Conservation (phyloP, 2,888 invertebrate genomes). For the Pristionchus fissidentatus region DNA sequence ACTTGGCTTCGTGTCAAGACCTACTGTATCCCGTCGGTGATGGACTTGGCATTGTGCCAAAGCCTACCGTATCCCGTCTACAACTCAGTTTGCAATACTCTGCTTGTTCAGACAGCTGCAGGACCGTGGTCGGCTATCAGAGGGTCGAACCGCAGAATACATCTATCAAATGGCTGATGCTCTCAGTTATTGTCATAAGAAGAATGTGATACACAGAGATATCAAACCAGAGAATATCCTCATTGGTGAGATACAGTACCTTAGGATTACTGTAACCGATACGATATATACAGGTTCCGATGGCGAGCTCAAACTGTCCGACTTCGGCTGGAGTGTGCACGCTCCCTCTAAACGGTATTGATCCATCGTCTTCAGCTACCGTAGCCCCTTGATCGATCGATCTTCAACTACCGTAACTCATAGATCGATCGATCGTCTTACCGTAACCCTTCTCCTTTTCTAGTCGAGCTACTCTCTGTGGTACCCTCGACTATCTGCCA, state of each 20-base stretch:
- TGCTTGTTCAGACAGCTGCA: no score
- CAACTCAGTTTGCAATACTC: no score
- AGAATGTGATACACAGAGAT: slow-evolving; percentile 73
- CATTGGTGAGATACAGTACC: slow-evolving; percentile 56
- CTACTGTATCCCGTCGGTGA: no score
- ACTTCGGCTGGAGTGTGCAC: slow-evolving; percentile 76
- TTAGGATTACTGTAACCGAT: neutral
- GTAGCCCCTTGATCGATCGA: neutral
- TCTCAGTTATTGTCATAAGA: slow-evolving; percentile 74
- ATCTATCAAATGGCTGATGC: slow-evolving; percentile 75
- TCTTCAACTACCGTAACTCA: neutral
- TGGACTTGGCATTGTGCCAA: no score
- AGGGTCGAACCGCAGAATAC: no score
- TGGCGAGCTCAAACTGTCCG: slow-evolving; percentile 75
- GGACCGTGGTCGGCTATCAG: no score
- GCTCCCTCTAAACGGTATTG: slow-evolving; percentile 73
- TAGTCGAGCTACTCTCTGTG: slow-evolving; percentile 19
- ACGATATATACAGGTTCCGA: slow-evolving; percentile 51
- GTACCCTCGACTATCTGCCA: slow-evolving; percentile 24
- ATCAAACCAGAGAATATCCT: slow-evolving; percentile 70
- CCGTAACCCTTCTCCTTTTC: neutral
- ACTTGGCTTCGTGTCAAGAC: no score
- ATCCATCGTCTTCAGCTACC: neutral
- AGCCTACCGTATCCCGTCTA: no score
- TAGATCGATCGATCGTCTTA: neutral